phyloP scores from a whole-genome alignment of 2,113 vertebrate species.

The Geothlypis trichas region DNA sequence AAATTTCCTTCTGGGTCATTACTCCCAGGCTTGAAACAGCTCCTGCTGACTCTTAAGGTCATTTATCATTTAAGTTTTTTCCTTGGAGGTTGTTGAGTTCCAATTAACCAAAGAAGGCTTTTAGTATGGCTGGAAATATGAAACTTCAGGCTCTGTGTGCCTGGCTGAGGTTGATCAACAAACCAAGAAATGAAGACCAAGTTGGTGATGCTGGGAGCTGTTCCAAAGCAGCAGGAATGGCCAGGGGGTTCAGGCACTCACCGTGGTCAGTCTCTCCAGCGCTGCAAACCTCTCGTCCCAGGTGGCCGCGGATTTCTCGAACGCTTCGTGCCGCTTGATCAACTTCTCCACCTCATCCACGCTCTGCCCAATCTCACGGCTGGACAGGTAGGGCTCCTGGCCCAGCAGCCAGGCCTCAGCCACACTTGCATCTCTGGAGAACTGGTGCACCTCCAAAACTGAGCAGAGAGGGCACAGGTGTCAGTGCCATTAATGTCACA shows the following conservation, averaged over 20 bases:
- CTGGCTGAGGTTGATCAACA: not conserved
- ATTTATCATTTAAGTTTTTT: not conserved
- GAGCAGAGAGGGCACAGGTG: not conserved
- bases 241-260: slow-evolving; percentile 52
- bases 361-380: slow-evolving; percentile 89
- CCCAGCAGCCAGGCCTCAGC: slow-evolving; percentile 96
- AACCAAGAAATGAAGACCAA: accelerated
- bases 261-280: slow-evolving; percentile 92
- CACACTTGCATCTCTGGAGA: slow-evolving; percentile 92
- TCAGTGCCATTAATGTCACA: not conserved
- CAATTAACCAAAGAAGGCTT: not conserved
- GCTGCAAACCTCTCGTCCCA: slow-evolving; percentile 97
- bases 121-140: not conserved
- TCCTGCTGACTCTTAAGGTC: not conserved
- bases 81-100: not conserved
- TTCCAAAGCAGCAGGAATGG: not conserved
- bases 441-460: slow-evolving; percentile 98
- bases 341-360: slow-evolving; percentile 96
- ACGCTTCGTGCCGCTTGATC: slow-evolving; percentile 95
- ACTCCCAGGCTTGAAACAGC: not conserved
- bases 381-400: slow-evolving; percentile 93
- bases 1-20: not conserved
- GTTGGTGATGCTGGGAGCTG: not conserved
- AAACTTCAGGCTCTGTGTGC: not conserved
- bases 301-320: slow-evolving; percentile 95